Evolutionary conservation across 2,797 vertebrate genomes (phyloP).

Genomic region (Myotis vivesi): DNA sequence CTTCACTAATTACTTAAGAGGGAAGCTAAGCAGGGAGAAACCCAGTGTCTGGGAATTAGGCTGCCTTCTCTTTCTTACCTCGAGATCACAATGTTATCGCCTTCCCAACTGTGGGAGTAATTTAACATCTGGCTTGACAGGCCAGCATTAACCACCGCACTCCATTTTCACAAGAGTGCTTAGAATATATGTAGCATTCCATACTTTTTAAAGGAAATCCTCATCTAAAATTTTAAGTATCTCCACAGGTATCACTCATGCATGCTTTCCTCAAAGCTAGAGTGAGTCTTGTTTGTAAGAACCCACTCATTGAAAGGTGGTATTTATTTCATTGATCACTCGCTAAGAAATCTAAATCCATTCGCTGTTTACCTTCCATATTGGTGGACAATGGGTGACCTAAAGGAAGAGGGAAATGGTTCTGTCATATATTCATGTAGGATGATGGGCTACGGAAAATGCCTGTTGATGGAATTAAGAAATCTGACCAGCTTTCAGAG

Average conservation of each 20-base stretch:
- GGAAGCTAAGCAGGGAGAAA: conserved; percentile 59
- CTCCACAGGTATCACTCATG: not conserved
- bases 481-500: not conserved
- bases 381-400: not conserved
- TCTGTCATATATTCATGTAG: not conserved
- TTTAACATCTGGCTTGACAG: conserved; percentile 64
- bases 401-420: not conserved
- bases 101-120: conserved; percentile 56
- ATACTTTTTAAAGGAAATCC: conserved; percentile 19
- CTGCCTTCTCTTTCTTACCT: conserved; percentile 53
- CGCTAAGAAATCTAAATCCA: conserved; percentile 29
- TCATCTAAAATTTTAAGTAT: conserved; percentile 51
- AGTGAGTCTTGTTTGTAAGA: conserved; percentile 18
- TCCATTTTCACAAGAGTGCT: conserved; percentile 34
- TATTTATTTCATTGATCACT: not conserved
- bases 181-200: not conserved
- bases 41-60: conserved; percentile 60
- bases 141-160: not conserved
- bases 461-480: not conserved
- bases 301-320: conserved; percentile 12
- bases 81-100: conserved; percentile 65
- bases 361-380: not conserved
- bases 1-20: conserved; percentile 69
- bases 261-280: not conserved
- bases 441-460: not conserved